These are phyloP conservation scores for Mustela nigripes DNA, from an alignment of 2,113 vertebrate species.

Conservation along the genomic window DNA sequence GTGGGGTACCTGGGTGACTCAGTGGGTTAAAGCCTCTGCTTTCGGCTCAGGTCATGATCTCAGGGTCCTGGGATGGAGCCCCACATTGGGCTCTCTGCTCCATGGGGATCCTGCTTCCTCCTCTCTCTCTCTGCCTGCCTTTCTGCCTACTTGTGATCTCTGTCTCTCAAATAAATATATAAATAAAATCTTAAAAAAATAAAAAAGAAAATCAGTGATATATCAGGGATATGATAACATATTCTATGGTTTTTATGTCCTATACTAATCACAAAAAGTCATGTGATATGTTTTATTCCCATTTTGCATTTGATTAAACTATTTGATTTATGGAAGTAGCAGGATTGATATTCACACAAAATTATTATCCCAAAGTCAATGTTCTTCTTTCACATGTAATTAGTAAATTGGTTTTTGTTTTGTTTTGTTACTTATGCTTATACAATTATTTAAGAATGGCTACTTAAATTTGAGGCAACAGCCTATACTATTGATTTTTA, in stretches of 20 bases:
- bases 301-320: background rate
- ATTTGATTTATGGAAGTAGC: background rate
- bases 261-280: background rate
- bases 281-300: background rate
- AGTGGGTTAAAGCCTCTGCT: no score
- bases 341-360: background rate
- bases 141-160: no score
- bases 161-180: no score
- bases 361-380: background rate
- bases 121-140: no score
- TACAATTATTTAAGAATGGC: background rate
- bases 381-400: background rate
- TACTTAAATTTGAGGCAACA: background rate
- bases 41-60: no score
- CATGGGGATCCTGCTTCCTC: no score
- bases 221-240: background rate
- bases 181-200: no score
- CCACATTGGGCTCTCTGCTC: no score
- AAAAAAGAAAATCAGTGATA: background rate
- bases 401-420: conserved; percentile 8
- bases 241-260: background rate
- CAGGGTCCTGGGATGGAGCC: no score
- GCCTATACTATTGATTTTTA: background rate
- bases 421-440: background rate
- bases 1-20: no score